Evolutionary conservation across 1,140 invertebrate genomes (phyloP).

Genomic region (Polypedilum pembai): DNA sequence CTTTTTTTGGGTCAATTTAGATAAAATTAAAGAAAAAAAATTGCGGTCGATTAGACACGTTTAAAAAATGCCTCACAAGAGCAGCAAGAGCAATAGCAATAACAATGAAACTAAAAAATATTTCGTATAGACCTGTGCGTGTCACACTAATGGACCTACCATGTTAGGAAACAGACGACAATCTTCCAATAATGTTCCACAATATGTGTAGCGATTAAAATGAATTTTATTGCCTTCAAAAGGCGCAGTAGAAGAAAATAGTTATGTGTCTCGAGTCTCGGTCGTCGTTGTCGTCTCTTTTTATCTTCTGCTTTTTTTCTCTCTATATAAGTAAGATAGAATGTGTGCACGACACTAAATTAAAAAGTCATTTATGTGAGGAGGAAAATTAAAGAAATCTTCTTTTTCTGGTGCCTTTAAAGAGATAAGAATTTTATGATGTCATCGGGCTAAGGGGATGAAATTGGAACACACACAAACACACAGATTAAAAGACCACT

Average conservation of each 20-base stretch:
- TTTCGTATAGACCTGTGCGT: neutral
- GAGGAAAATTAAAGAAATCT: neutral
- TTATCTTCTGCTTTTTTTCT: no score
- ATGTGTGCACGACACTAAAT: slow-evolving; percentile 11
- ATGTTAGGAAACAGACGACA: neutral
- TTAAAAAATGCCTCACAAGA: no score
- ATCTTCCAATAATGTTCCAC: slow-evolving; percentile 2
- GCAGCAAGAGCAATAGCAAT: no score
- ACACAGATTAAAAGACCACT: no score
- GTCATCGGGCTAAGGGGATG: no score
- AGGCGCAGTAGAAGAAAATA: neutral
- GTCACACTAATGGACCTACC: slow-evolving; percentile 18
- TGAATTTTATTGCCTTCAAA: neutral
- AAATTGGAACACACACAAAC: no score
- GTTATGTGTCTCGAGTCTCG: neutral
- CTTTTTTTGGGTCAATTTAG: no score
- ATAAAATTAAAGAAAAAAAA: no score
- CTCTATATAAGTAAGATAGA: neutral
- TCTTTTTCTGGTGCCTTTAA: neutral
- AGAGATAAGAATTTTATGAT: neutral
- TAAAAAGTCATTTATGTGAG: neutral
- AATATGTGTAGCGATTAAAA: neutral
- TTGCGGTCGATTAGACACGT: no score
- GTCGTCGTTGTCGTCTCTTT: neutral
- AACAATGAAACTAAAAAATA: neutral